Percentiles rank a stretch among this genome's conserved stretches.
phyloP scores from a whole-genome alignment of 2,888 invertebrate genomes.

The Oxyteleia sp. region DNA sequence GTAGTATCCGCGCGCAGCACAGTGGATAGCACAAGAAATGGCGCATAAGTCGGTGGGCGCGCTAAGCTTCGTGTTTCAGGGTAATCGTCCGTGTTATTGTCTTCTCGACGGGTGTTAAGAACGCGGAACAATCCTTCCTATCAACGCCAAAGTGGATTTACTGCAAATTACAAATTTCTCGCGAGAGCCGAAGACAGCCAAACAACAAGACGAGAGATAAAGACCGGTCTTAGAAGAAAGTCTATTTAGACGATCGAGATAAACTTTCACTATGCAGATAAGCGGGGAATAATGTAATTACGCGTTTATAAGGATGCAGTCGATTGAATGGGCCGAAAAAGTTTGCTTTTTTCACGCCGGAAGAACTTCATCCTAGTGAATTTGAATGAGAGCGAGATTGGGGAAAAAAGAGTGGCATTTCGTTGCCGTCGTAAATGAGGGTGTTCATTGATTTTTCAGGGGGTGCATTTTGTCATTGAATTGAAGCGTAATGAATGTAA shows the following conservation, averaged over 20 bases:
- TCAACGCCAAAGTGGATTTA: constrained; percentile 79
- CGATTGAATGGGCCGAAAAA: constrained; percentile 28
- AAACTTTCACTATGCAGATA: constrained; percentile 63
- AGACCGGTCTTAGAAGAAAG: constrained; percentile 71
- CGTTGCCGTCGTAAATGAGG: constrained; percentile 10
- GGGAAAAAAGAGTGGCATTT: not conserved
- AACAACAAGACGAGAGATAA: constrained; percentile 71
- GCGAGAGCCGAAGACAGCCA: constrained; percentile 70
- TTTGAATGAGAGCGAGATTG: not conserved
- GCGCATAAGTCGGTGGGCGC: constrained; percentile 75
- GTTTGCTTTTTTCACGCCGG: not conserved
- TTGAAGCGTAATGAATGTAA: too few relatives aligned
- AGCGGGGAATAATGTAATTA: constrained; percentile 56
- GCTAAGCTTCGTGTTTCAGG: constrained; percentile 76
- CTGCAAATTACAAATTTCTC: constrained; percentile 80
- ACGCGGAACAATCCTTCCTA: constrained; percentile 78
- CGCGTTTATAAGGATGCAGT: constrained; percentile 37
- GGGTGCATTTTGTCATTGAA: too few relatives aligned
- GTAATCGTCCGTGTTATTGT: constrained; percentile 81
- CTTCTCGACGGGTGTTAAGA: constrained; percentile 78
- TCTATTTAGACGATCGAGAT: constrained; percentile 68
- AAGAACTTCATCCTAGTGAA: not conserved
- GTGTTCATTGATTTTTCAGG: constrained; percentile 21
- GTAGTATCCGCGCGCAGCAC: constrained; percentile 1
- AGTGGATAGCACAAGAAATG: constrained; percentile 52